A percentile compares a stretch with the other conserved stretches of the same genome.
Evolutionary conservation across 1,140 invertebrate genomes (phyloP).

Genomic region (Lamellibrachia luymesi): DNA sequence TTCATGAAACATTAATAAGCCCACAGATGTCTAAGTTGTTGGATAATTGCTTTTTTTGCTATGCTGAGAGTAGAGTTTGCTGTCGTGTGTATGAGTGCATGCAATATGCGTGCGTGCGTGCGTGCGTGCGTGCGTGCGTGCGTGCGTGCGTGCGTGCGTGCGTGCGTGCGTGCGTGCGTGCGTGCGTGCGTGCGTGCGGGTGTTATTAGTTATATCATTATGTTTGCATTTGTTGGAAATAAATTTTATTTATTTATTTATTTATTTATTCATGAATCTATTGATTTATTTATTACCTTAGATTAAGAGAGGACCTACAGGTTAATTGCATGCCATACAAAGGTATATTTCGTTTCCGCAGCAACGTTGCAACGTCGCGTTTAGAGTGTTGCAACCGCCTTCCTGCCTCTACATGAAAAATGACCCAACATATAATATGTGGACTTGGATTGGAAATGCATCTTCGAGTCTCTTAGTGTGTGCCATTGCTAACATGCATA

Average conservation of each 20-base stretch:
- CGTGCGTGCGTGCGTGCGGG: constrained; percentile 5
- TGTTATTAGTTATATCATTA: neutral
- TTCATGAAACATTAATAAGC: no score
- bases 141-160: constrained; percentile 21
- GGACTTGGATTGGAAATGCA: no score
- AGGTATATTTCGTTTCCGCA: neutral
- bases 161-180: constrained; percentile 11
- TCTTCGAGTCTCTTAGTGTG: no score
- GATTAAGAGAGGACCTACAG: neutral
- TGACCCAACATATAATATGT: no score
- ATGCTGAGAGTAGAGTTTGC: neutral
- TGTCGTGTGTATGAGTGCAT: neutral
- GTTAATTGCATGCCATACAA: neutral
- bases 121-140: constrained; percentile 22
- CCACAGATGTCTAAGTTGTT: no score
- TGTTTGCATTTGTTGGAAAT: no score
- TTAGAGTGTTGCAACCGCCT: neutral
- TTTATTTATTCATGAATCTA: neutral
- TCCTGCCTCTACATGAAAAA: no score
- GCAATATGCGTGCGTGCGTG: neutral
- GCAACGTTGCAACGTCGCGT: neutral
- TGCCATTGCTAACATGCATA: no score
- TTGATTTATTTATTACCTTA: neutral
- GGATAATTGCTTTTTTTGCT: no score
- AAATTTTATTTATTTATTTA: no score